These are phyloP conservation scores for Pristis pectinata DNA, from an alignment of 2,797 vertebrate genomes.

Conservation along the genomic window DNA sequence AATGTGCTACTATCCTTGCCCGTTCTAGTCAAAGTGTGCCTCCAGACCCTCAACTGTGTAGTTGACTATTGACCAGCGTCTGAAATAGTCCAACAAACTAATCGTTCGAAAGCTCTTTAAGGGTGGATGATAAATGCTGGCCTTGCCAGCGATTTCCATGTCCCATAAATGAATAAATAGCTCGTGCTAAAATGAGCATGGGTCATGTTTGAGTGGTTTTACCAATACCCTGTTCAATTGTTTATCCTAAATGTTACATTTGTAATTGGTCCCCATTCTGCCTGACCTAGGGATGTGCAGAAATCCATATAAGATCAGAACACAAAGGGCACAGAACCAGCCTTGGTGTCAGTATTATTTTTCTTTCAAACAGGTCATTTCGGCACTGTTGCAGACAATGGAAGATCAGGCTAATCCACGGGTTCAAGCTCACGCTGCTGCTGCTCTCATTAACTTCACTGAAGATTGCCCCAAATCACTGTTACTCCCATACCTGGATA, in stretches of 20 bases:
- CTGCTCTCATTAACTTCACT: conserved; percentile 95
- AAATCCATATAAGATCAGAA: background rate
- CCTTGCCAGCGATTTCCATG: no score
- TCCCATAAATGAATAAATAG: no score
- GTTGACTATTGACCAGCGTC: no score
- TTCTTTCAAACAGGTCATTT: conserved; percentile 73
- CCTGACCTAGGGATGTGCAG: background rate
- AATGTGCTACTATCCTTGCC: no score
- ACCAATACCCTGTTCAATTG: background rate
- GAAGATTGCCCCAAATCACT: conserved; percentile 95
- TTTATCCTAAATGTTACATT: background rate
- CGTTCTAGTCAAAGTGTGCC: no score
- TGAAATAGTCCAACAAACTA: no score
- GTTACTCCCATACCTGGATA: conserved; percentile 87
- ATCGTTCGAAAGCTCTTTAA: no score
- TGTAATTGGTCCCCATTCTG: background rate
- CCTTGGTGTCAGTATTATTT: no score
- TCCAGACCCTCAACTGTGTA: no score
- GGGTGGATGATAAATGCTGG: no score
- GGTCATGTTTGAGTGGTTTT: background rate
- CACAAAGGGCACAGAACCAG: background rate
- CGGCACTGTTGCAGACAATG: conserved; percentile 89
- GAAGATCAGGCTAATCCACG: conserved; percentile 92
- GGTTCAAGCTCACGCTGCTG: conserved; percentile 92
- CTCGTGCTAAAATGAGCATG: background rate